Base-by-base conservation (phyloP, 2,113 vertebrate genomes). In the Eonycteris spelaea region DNA sequence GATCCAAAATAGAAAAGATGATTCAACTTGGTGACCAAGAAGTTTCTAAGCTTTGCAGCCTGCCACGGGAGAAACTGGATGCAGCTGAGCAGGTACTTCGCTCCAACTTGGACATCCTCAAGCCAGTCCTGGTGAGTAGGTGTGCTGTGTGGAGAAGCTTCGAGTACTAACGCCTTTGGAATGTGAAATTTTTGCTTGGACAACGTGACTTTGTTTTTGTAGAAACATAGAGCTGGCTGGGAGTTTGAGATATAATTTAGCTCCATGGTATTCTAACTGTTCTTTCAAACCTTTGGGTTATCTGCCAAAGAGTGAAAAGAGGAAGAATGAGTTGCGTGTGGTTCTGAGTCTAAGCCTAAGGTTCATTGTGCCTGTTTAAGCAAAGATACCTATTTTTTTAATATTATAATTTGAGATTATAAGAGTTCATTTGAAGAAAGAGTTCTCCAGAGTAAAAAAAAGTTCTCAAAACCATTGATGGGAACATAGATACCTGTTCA, bases 31-130 rank as follows among this genome's bases (percentile, higher is more conserved):
- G 89, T 43, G 94, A 93, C 13, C 82, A 19, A n/a, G 97, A 97
- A 43, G 53, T 91, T 70, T 78, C 93, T 5, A 40, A 24, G 33
- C 97, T 98, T 71, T 98, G 97, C 57, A 73, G 63, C 51, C 84
- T 97, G 40, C 45, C 97, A 4, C 90, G 16, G 48, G 97, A 97
- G 74, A 89, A 84, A 11, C 91, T 97, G n/a, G 93, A 89, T 1
- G 78, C 78, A 1, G 91, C 91, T 0, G 95, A 97, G 35, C 63
- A 5, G 21, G 70, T 84, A 1, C 89, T 98, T 40, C 97, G 7
- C 26, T 95, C 91, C 77, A 98, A 96, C 45, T 15, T 97, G 94
- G 94, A 98, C 70, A 65, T 97, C 35, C 91, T 98, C 91, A 98
- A 97, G 83, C 97, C 97, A 0, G 2, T 97, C 3, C 6, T 98